Conservation (phyloP, 2,113 vertebrate genomes). For the Tretioscincus oriximinensis region DNA sequence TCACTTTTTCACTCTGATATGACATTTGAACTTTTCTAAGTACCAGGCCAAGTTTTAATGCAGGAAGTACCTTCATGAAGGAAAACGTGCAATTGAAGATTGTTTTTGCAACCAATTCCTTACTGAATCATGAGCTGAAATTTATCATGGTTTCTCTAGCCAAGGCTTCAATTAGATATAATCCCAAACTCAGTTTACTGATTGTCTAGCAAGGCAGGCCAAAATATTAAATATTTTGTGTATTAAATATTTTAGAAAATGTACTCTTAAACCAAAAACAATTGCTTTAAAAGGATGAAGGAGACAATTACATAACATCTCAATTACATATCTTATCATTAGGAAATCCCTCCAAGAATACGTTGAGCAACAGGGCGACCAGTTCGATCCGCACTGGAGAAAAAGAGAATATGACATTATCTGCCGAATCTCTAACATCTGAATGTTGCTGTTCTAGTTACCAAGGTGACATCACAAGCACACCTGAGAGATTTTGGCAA, state of each 20-base stretch:
- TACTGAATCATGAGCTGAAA: slow-evolving; percentile 23
- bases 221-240: background rate
- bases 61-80: background rate
- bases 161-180: background rate
- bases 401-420: background rate
- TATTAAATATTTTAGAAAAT: slow-evolving; percentile 11
- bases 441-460: background rate
- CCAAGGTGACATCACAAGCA: background rate
- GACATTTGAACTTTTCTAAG: slow-evolving; percentile 27
- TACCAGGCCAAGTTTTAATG: slow-evolving; percentile 9
- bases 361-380: background rate
- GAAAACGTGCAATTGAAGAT: background rate
- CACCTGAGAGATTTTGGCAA: background rate
- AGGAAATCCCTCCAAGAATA: background rate
- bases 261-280: background rate
- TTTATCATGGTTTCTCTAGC: slow-evolving; percentile 5
- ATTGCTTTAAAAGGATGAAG: background rate
- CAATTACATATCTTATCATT: background rate
- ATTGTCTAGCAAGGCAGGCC: background rate
- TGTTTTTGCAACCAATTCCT: slow-evolving; percentile 33
- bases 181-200: background rate
- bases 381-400: background rate
- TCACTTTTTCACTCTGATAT: background rate
- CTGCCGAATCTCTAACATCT: background rate
- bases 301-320: background rate